Evolutionary conservation across 2,888 invertebrate species (phyloP), one percentile per base, ranked within the genome.

Genomic region (Congeria kusceri): DNA sequence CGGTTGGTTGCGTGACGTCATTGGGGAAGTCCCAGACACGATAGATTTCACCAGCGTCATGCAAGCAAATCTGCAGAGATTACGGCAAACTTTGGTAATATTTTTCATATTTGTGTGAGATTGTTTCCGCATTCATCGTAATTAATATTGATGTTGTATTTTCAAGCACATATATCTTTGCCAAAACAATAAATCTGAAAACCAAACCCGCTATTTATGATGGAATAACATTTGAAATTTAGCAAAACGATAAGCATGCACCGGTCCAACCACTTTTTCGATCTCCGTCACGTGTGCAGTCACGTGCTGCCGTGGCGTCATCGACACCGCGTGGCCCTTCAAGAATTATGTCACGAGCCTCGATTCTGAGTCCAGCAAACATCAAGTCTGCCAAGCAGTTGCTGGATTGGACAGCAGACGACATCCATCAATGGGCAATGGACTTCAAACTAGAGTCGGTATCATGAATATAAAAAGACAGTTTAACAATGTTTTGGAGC

Each of bases 1-100:
- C 59, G 89, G 89, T 25, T 91, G 91, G 91, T 82, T 91, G 0
- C 87, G 88, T 4, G 79, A 84, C 53, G 49, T 90, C 23, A 49
- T 90, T 4, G 91, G 90, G 9, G 53, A 53, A 25, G 2, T 5
- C 4, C 53, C 53, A 25, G 70, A 77, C 18, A 25, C 25, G 23
- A 20, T 53, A 20, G 20, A 53, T 25, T n/a, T 53, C 53, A 53
- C 53, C 39, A 11, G 39, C 3, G 1, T 39, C 53, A 20, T 20
- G 18, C 20, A 20, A 1, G 7, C 53, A 20, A 20, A 53, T 15
- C 7, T 53, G 2, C 20, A 25, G 2, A 53, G 1, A 7, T 25
- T 53, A 25, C 9, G 53, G n/a, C 23, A 53, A 7, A 53, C 5
- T 1, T 53, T 53, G 53, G 53, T 53, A 53, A 53, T 7, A 20